Percentiles rank a stretch among this genome's conserved stretches.
These are phyloP conservation scores for Amazona finschi DNA, from an alignment of 2,797 vertebrate genomes.

Conservation along the genomic window DNA sequence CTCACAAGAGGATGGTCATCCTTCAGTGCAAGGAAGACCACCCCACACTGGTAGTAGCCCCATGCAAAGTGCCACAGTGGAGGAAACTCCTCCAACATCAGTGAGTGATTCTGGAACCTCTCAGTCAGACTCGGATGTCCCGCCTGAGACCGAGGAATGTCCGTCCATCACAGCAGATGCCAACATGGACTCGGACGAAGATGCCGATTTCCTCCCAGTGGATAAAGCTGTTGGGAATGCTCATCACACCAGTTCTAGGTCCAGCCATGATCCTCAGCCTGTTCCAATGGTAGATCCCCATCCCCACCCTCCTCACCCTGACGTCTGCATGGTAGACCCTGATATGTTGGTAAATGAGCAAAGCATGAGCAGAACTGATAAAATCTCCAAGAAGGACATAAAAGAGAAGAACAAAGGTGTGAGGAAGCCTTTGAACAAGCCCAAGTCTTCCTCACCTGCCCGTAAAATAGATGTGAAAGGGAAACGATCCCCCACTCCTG, in stretches of 20 bases:
- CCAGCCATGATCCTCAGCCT: constrained; percentile 88
- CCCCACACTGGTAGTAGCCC: constrained; percentile 69
- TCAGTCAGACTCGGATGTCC: constrained; percentile 93
- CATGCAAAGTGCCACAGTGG: constrained; percentile 78
- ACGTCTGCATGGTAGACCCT: constrained; percentile 98
- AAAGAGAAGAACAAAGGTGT: constrained; percentile 86
- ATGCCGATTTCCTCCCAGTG: constrained; percentile 92
- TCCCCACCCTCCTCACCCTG: constrained; percentile 88
- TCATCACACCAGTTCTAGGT: constrained; percentile 78
- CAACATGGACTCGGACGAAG: constrained; percentile 93
- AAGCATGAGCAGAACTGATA: constrained; percentile 80
- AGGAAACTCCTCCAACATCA: constrained; percentile 96
- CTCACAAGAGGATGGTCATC: constrained; percentile 77
- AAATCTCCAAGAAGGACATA: constrained; percentile 86
- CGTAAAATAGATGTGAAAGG: constrained; percentile 84
- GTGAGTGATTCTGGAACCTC: constrained; percentile 92
- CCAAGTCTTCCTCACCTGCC: constrained; percentile 88
- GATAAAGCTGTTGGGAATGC: constrained; percentile 87
- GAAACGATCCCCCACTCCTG: constrained; percentile 87
- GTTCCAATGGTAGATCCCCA: constrained; percentile 85
- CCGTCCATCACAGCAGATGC: constrained; percentile 89
- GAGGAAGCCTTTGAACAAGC: constrained; percentile 83
- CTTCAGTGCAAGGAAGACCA: constrained; percentile 83
- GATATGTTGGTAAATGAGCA: constrained; percentile 84
- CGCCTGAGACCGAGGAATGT: constrained; percentile 90